These are phyloP conservation scores for Plemyria rubiginata DNA, from an alignment of 2,888 invertebrate species.

Conservation along the genomic window DNA sequence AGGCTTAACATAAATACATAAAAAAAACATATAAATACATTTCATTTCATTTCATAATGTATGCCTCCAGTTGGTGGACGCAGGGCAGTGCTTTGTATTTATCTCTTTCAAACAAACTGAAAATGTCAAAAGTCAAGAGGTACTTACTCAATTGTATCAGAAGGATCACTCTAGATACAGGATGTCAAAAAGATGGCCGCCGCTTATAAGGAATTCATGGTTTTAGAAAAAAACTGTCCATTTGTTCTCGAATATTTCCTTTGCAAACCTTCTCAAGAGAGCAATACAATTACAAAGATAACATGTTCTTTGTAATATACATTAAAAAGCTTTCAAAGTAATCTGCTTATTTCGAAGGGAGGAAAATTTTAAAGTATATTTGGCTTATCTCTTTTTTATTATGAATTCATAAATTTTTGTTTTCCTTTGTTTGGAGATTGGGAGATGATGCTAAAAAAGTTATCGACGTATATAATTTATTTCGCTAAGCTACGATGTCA, in stretches of 20 bases:
- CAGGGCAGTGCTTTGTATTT: no score
- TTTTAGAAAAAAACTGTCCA: not conserved
- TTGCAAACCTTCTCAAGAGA: conserved; percentile 5
- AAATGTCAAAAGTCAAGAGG: no score
- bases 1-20: no score
- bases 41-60: no score
- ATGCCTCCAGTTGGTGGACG: no score
- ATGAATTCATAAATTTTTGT: not conserved
- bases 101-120: no score
- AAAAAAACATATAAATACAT: no score
- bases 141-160: no score
- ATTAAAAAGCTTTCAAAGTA: conserved; percentile 22
- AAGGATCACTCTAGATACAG: no score
- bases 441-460: not conserved
- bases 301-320: conserved; percentile 12
- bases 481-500: no score
- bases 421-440: not conserved
- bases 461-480: not conserved
- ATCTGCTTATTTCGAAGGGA: conserved; percentile 12
- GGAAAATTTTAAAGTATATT: conserved; percentile 8
- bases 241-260: conserved; percentile 2
- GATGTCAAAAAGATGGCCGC: not conserved
- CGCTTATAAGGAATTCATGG: not conserved
- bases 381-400: conserved; percentile 9
- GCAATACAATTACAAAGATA: conserved; percentile 13